phyloP scores from a whole-genome alignment of 1,140 invertebrate genomes.

The Papilio polyxenes region DNA sequence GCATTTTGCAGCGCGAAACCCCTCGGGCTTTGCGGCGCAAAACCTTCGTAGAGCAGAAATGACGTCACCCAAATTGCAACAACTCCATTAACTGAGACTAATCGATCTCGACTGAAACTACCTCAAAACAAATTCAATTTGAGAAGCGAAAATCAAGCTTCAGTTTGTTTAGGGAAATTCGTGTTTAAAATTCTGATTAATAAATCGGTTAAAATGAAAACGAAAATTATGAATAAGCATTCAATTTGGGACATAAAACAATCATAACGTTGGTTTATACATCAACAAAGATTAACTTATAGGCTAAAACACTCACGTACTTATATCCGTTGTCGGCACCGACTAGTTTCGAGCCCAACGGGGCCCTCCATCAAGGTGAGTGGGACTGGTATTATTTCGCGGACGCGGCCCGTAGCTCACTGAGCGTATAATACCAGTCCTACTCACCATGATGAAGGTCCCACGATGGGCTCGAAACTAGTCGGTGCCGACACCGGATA shows the following conservation, averaged over 20 bases:
- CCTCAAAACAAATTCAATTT: background rate
- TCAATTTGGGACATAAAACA: background rate
- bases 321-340: too few relatives aligned
- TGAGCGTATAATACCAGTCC: too few relatives aligned
- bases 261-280: too few relatives aligned
- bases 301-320: too few relatives aligned
- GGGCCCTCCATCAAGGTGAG: too few relatives aligned
- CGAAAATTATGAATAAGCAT: background rate
- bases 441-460: too few relatives aligned
- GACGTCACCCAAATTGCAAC: background rate
- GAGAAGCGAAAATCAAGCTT: background rate
- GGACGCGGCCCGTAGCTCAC: too few relatives aligned
- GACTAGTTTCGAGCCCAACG: too few relatives aligned
- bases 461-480: too few relatives aligned
- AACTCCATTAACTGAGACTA: slow-evolving; percentile 19
- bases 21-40: background rate
- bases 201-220: background rate
- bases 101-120: slow-evolving; percentile 8
- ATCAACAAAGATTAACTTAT: too few relatives aligned
- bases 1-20: background rate
- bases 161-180: background rate
- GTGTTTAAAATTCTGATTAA: background rate
- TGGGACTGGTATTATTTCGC: too few relatives aligned
- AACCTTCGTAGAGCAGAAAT: background rate
- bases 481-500: too few relatives aligned